These are phyloP conservation scores for Drosophila birchii DNA, from an alignment of 2,888 invertebrate species.

Conservation along the genomic window DNA sequence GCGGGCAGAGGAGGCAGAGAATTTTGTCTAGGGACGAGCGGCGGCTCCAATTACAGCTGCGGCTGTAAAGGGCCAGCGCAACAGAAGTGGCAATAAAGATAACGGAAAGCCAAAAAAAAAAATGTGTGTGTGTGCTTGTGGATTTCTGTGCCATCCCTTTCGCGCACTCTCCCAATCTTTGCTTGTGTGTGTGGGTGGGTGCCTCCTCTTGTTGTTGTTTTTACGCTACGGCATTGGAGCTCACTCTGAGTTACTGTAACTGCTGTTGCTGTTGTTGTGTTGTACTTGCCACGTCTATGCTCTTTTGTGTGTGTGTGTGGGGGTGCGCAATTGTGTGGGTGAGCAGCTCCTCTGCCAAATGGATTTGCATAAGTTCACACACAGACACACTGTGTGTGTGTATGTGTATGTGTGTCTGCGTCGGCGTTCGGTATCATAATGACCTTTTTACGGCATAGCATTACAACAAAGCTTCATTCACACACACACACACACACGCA, in stretches of 20 bases:
- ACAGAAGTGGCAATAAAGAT: conserved; percentile 68
- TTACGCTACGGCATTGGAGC: conserved; percentile 63
- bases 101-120: conserved; percentile 56
- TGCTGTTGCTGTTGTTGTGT: conserved; percentile 32
- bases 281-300: conserved; percentile 37
- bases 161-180: conserved; percentile 8
- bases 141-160: conserved; percentile 19
- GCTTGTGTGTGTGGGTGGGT: conserved; percentile 9
- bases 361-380: conserved; percentile 69
- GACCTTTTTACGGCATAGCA: conserved; percentile 66
- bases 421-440: conserved; percentile 63
- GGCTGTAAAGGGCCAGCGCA: conserved; percentile 52
- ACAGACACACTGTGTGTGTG: conserved; percentile 22
- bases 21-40: conserved; percentile 24
- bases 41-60: conserved; percentile 44
- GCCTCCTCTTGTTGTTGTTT: conserved; percentile 48
- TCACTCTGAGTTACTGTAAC: conserved; percentile 34
- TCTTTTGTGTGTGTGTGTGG: conserved; percentile 33
- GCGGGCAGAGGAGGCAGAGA: neutral
- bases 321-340: conserved; percentile 32
- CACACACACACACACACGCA: conserved; percentile 30
- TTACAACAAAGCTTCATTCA: conserved; percentile 63
- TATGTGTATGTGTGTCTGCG: conserved; percentile 36
- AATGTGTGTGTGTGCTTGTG: conserved; percentile 11
- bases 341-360: conserved; percentile 61